Evolutionary conservation across 1,140 invertebrate species (phyloP), one percentile per base, ranked within the genome.

Genomic region (Heliconius eleuchia): DNA sequence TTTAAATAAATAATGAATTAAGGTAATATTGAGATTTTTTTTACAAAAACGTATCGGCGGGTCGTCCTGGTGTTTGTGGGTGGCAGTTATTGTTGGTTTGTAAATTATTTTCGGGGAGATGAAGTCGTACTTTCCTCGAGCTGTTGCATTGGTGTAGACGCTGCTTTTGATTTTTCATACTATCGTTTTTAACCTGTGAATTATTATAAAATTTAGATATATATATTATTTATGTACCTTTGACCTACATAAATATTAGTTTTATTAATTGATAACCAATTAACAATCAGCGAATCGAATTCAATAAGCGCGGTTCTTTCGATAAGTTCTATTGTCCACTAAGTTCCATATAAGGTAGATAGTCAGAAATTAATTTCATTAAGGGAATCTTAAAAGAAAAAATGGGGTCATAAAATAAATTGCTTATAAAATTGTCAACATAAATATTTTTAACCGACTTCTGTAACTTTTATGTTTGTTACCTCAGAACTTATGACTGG

Each of bases 111-210:
- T 84, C 88, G 5, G 92, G 92, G 3, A 93, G 80, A 60, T 92
- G 89, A 1, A 93, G 83, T 0, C 92, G 84, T 0, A 93, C 91
- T 79, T 93, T 93, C 18, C 85, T 84, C 1, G 91, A 92, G 76
- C 87, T 93, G 84, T 89, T 91, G 82, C 85, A 89, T 34, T 92
- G 89, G 70, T 93, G 90, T 0, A 92, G 81, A 2, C 87, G 86
- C 39, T 88, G 89, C 57, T 90, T 90, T 18, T 86, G 89, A 72
- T 86, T 85, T 71, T 92, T 92, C 9, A 92, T 74, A 72, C 89
- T 93, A 81, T 92, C 90, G 74, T 93, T 88, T 83, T 93, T 93
- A 39, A 92, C 77, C 92, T 93, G 60, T 66, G 60, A 66, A 30
- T 27, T 27, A 0, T 27, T 30, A 16, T 5, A 30, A 13, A 66